Conservation (phyloP, 64 coral and sea anemone genomes). For the Dendronephthya gigantea region DNA sequence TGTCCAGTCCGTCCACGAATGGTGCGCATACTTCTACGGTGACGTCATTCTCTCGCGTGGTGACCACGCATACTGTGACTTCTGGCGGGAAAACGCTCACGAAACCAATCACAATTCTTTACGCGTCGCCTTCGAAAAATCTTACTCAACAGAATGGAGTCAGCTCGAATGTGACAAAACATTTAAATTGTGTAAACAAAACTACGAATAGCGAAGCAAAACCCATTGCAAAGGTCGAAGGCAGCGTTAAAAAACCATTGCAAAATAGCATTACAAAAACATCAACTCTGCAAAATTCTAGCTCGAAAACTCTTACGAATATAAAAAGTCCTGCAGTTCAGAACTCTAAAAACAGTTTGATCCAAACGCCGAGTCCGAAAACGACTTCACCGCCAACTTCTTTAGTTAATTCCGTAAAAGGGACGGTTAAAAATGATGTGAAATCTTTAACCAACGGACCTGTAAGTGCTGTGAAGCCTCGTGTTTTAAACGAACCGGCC, state of each 20-base stretch:
- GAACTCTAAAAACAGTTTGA: neutral
- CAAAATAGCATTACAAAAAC: neutral
- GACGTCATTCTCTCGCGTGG: neutral
- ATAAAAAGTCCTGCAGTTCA: neutral
- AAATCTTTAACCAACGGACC: neutral
- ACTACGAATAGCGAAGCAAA: neutral
- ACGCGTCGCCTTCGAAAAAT: conserved; percentile 95
- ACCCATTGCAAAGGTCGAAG: neutral
- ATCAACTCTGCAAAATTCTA: too few relatives aligned
- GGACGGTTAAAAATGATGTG: neutral
- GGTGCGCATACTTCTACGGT: conserved; percentile 52
- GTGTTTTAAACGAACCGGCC: too few relatives aligned
- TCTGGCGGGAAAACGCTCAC: conserved; percentile 96
- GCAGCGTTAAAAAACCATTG: neutral
- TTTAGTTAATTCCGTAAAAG: neutral
- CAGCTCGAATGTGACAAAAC: neutral
- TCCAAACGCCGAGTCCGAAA: neutral
- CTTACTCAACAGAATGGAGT: conserved; percentile 72
- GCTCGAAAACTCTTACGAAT: too few relatives aligned
- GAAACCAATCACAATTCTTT: conserved; percentile 92
- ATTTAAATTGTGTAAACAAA: neutral
- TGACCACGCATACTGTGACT: conserved; percentile 63
- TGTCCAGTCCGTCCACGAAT: conserved; percentile 74
- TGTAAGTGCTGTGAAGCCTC: neutral
- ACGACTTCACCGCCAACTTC: neutral